Evolutionary conservation across 2,888 invertebrate genomes (phyloP).

Genomic region (Drepanosiphum platanoidis): DNA sequence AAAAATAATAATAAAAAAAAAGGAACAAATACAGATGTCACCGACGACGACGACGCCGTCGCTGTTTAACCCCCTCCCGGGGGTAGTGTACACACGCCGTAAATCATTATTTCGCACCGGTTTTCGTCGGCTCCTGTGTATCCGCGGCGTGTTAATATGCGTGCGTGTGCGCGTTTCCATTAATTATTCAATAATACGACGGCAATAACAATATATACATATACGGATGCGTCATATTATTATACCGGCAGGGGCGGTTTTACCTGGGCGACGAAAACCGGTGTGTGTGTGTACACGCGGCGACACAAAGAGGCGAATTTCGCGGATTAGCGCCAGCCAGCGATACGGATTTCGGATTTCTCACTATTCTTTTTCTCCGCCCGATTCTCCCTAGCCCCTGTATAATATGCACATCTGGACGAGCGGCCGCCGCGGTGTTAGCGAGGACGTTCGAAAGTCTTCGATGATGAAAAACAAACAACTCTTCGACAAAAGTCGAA

Average conservation of each 20-base stretch:
- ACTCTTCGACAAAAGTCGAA: too few relatives aligned
- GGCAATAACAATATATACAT: neutral
- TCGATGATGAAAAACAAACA: neutral
- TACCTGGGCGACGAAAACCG: neutral
- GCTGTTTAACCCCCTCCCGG: conserved; percentile 43
- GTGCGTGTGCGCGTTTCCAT: conserved; percentile 41
- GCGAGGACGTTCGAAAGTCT: too few relatives aligned
- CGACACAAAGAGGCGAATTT: neutral
- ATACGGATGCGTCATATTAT: too few relatives aligned
- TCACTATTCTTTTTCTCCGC: neutral
- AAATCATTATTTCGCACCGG: conserved; percentile 59
- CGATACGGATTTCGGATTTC: neutral
- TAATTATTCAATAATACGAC: conserved; percentile 49
- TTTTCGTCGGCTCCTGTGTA: conserved; percentile 33
- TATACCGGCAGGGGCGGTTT: neutral
- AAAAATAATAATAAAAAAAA: conserved; percentile 3
- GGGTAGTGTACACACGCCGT: neutral
- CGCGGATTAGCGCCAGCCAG: neutral
- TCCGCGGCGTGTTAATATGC: neutral
- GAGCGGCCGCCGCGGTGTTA: too few relatives aligned
- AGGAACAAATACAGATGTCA: conserved; percentile 58
- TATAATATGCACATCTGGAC: too few relatives aligned
- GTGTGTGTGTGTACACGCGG: neutral
- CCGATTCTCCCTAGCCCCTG: too few relatives aligned
- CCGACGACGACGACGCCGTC: neutral